Evolutionary conservation across 2,113 vertebrate genomes (phyloP).

Genomic region (Caracal caracal): DNA sequence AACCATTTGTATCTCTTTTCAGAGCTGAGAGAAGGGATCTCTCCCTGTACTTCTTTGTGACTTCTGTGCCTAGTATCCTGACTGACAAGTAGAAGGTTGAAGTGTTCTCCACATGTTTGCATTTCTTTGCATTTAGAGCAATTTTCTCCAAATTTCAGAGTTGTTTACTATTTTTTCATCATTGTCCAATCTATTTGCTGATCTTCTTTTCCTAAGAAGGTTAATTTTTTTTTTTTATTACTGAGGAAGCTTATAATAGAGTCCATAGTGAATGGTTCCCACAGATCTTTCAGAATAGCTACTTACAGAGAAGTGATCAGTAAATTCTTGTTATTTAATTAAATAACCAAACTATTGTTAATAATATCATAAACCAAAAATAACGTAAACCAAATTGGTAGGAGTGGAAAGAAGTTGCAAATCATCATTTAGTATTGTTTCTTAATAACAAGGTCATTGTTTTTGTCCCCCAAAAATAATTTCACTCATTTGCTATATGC

Average conservation of each 20-base stretch:
- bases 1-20: not conserved
- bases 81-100: not conserved
- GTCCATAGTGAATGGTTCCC: not conserved
- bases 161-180: not conserved
- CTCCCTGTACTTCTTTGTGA: not conserved
- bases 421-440: not conserved
- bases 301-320: not conserved
- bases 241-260: not conserved
- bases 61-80: not conserved
- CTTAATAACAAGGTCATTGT: not conserved
- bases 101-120: not conserved
- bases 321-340: not conserved
- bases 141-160: not conserved
- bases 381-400: not conserved
- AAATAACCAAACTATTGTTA: not conserved
- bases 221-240: not conserved
- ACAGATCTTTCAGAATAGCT: not conserved
- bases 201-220: not conserved
- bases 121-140: not conserved
- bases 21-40: not conserved
- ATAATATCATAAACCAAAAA: not conserved
- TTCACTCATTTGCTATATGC: not conserved
- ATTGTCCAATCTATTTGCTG: not conserved
- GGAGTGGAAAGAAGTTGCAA: not conserved
- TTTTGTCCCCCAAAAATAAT: slow-evolving; percentile 3